Base-by-base conservation (phyloP, 2,888 invertebrate genomes). In the Chaetogeoica ovagalla region DNA sequence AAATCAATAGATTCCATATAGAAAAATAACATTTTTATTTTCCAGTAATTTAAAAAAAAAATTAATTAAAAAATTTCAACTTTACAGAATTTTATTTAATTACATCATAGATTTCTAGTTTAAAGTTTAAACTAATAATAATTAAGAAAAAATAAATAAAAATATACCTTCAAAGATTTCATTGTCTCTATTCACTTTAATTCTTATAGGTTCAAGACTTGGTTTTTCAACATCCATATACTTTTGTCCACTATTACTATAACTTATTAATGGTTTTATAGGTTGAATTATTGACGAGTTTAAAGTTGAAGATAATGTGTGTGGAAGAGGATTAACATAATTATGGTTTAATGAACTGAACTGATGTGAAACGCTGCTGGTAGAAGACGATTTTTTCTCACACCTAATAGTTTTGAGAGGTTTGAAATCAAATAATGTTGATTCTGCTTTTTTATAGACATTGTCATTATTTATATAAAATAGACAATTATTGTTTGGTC, bases 131-230 rank as follows among this genome's bases (percentile, higher is more conserved):
- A 13, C 48, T 48, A 48, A 48, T 48, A 48, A 48, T 3, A 30
- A 30, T 30, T n/a, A n/a, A n/a, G n/a, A n/a, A 30, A 30, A 30
- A 30, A 30, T 11, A 19, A 6, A 48, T 1, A 48, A 13, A 55
- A 66, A 60, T 48, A 70, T 70, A 63, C 60, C 62, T 57, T 63
- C 62, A 21, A 19, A 37, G 17, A 15, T 5, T 7, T 79, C 15
- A 55, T 60, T 13, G 19, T 76, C 37, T 21, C 15, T 23, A 52
- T 69, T 19, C 21, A n/a, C 6, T 8, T 63, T 70, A 0, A 30
- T n/a, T 4, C n/a, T 37, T 63, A 57, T 57, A 15, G 70, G 63
- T 63, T 79, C 71, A 23, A 57, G 19, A 52, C 63, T 63, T 0
- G 59, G 3, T 62, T 39, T 13, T 19, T 75, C 65, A 21, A 57